Base-by-base conservation (phyloP, 2,888 invertebrate species). In the Oxytorus armatus region DNA sequence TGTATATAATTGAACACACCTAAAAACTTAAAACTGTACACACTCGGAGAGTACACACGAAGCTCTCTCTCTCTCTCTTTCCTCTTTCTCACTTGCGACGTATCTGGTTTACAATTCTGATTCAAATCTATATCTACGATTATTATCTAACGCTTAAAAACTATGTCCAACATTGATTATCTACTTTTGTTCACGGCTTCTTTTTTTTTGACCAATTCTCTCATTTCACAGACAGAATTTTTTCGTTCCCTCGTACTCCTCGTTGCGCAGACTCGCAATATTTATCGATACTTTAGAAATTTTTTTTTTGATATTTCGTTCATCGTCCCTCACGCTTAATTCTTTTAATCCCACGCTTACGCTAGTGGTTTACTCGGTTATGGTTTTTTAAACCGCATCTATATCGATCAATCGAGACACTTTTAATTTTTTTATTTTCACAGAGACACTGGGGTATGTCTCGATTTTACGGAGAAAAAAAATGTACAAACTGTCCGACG, bases 1-100 rank as follows among this genome's bases (percentile, higher is more conserved):
- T 85, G 87, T 89, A 88, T 88, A 88, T 84, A 87, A 89, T 87
- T 89, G 89, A 89, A 89, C 88, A 87, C 87, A 87, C 86, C 87
- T 87, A 86, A 87, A 85, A 86, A 86, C 83, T 78, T 84, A 84
- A 86, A 84, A 84, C 86, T 89, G 86, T 88, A 88, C 87, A 88
- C 83, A 82, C 83, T 82, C 84, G 55, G 51, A 29, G 68, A 73
- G 29, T 29, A 29, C 33, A 83, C 77, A 55, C 83, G 76, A 47
- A 69, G 63, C 59, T 66, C 29, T 25, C 21, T 44, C 44, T 68
- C 23, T 11, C 42, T 53, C 53, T n/a, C n/a, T n/a, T n/a, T 68
- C 42, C 59, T 55, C 23, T 59, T 51, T 61, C 18, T 44, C 36
- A 10, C 33, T 49, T 51, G 42, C 65, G 55, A 61, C 66, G 33